Evolutionary conservation across 2,888 invertebrate genomes (phyloP).

Genomic region (Cybosia mesomella): DNA sequence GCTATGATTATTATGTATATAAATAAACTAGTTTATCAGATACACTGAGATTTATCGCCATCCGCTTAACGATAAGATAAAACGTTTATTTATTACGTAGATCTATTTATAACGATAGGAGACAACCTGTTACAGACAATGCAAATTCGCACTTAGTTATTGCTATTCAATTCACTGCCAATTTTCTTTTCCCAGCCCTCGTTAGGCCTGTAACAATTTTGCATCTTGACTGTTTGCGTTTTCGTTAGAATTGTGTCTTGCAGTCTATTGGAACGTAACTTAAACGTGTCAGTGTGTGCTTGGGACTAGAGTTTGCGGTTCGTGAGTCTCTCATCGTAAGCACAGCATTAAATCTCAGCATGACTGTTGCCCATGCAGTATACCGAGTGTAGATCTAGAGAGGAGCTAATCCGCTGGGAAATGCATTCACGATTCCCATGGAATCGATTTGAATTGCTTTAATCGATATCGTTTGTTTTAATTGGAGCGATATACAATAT

Average conservation of each 20-base stretch:
- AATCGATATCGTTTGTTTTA: slow-evolving; percentile 58
- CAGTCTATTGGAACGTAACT: slow-evolving; percentile 39
- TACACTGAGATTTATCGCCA: slow-evolving; percentile 70
- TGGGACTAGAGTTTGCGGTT: slow-evolving; percentile 49
- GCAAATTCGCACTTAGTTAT: slow-evolving; percentile 72
- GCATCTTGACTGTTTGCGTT: slow-evolving; percentile 42
- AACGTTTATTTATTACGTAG: slow-evolving; percentile 71
- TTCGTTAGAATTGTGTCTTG: slow-evolving; percentile 43
- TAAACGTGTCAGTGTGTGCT: slow-evolving; percentile 44
- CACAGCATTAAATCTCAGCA: slow-evolving; percentile 76
- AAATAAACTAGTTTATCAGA: slow-evolving; percentile 64
- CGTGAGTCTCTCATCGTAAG: slow-evolving; percentile 65
- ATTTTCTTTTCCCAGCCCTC: slow-evolving; percentile 63
- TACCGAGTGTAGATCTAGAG: slow-evolving; percentile 60
- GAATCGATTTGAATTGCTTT: slow-evolving; percentile 69
- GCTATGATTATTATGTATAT: slow-evolving; percentile 49
- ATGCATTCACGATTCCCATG: slow-evolving; percentile 67
- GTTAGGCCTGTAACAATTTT: slow-evolving; percentile 52
- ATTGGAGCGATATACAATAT: slow-evolving; percentile 49
- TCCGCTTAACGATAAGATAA: slow-evolving; percentile 69
- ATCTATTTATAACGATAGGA: slow-evolving; percentile 71
- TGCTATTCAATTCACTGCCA: slow-evolving; percentile 61
- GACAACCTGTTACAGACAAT: slow-evolving; percentile 67
- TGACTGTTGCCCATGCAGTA: slow-evolving; percentile 65
- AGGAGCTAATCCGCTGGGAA: slow-evolving; percentile 65